These are phyloP conservation scores for Prunella strophiata DNA, from an alignment of 2,797 vertebrate genomes.

Conservation along the genomic window DNA sequence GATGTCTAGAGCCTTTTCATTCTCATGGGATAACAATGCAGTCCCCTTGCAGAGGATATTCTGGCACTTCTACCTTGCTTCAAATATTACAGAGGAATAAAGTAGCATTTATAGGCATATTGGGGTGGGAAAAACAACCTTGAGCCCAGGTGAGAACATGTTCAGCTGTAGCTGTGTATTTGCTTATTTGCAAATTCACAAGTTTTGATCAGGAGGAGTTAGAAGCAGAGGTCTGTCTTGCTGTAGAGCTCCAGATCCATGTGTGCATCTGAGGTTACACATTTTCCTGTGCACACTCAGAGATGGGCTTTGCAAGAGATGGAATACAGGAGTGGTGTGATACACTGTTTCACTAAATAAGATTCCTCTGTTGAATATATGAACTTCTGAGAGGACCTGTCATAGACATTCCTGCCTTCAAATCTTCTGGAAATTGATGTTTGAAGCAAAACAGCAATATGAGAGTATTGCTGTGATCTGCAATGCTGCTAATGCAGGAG, in stretches of 20 bases:
- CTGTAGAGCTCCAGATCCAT: background rate
- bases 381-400: background rate
- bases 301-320: background rate
- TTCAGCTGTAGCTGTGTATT: background rate
- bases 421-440: background rate
- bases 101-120: background rate
- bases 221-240: background rate
- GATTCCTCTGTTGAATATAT: background rate
- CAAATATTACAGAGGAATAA: background rate
- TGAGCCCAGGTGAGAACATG: rapidly evolving
- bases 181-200: background rate
- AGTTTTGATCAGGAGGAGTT: background rate
- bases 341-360: background rate
- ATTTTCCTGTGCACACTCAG: background rate
- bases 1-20: background rate
- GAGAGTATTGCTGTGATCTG: background rate
- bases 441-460: background rate
- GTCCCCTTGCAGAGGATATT: background rate
- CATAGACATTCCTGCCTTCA: background rate
- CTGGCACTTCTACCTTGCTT: background rate
- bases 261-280: rapidly evolving
- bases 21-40: background rate
- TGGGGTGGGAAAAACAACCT: background rate
- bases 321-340: background rate
- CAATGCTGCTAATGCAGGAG: background rate